These are phyloP conservation scores for Prolemur simus DNA, from an alignment of 2,113 vertebrate genomes.

Conservation along the genomic window DNA sequence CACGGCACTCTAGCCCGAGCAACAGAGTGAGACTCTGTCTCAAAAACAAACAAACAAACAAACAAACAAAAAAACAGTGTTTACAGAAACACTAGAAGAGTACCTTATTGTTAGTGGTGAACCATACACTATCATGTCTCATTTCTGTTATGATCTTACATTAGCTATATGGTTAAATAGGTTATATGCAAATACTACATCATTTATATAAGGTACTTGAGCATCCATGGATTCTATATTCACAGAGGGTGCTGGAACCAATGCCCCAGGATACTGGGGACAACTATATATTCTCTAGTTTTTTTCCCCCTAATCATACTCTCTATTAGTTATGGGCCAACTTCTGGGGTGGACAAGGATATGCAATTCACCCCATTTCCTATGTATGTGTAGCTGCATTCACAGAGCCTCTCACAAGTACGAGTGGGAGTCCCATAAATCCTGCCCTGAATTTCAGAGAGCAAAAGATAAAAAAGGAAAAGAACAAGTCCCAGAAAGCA, in stretches of 20 bases:
- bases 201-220: not conserved
- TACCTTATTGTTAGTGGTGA: not conserved
- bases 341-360: not conserved
- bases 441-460: not conserved
- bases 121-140: not conserved
- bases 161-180: not conserved
- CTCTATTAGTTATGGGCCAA: not conserved
- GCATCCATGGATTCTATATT: not conserved
- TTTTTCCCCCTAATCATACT: not conserved
- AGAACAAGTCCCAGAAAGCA: not conserved
- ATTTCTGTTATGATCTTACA: not conserved
- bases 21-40: no score
- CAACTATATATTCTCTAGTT: not conserved
- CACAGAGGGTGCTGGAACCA: not conserved
- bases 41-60: no score
- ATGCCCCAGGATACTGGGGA: not conserved
- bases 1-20: no score
- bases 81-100: not conserved
- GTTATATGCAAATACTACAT: not conserved
- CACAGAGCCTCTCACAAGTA: not conserved
- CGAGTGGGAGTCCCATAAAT: not conserved
- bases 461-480: not conserved
- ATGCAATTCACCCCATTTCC: not conserved
- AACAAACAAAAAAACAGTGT: not conserved
- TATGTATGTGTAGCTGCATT: not conserved